Evolutionary conservation across 2,797 vertebrate species (phyloP), one percentile per base, ranked within the genome.

Genomic region (Anas georgica): DNA sequence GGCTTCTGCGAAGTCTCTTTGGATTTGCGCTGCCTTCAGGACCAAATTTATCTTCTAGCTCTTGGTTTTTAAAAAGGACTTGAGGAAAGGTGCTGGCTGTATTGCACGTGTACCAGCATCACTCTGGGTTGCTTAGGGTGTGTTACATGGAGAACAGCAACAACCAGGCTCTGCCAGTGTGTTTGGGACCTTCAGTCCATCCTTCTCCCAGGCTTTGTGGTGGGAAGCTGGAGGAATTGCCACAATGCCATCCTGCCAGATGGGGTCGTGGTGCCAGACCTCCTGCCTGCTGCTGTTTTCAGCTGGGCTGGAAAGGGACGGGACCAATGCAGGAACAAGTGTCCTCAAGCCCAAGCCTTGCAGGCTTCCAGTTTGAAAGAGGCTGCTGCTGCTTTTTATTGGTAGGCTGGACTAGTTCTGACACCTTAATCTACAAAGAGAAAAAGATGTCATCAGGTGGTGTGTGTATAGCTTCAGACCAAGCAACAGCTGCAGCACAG

Each of bases 111-210:
- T 41, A 13, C 39, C 7, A 8, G 31, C 3, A 17, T 15, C 58
- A 8, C 43, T 26, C 10, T 16, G 48, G 52, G 12, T 54, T 2
- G 4, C 50, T 20, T n/a, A 22, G 45, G 63, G 45, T 7, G 52
- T 0, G 1, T 25, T 4, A 10, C 21, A 0, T 6, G n/a, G 55
- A 25, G 55, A 55, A 3, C 28, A 26, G 0, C 3, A 20, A 4
- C 16, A 1, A 10, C 0, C 7, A 41, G 25, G 35, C 50, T 74
- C 10, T 75, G 48, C 21, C 50, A 67, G 3, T 7, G 28, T 2
- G 4, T 4, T 17, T 29, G 29, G 88, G 60, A 56, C 60, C 62
- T n/a, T 66, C 50, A 74, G 33, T 31, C 29, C 12, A 2, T 1
- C 18, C 20, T 45, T 54, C 21, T 7, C 55, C 13, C 0, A 2